A percentile compares a stretch with the other conserved stretches of the same genome.
These are phyloP conservation scores for Montifringilla adamsi DNA, from an alignment of 2,113 vertebrate genomes.

Conservation along the genomic window DNA sequence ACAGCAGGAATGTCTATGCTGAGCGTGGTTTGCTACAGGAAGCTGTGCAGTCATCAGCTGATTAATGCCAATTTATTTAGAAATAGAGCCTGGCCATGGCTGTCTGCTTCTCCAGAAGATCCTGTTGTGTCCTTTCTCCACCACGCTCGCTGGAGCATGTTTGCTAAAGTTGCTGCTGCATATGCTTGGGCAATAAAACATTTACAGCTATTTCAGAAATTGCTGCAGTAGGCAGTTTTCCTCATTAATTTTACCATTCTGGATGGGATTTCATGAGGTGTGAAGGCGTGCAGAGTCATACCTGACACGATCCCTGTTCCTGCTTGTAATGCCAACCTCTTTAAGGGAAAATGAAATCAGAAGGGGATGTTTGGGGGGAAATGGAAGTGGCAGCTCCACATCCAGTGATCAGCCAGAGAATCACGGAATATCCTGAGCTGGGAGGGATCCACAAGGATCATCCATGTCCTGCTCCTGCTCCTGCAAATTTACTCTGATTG, in stretches of 20 bases:
- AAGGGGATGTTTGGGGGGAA: neutral
- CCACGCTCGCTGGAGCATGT: neutral
- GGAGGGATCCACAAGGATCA: neutral
- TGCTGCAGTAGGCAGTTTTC: constrained; percentile 2
- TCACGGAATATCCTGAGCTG: neutral
- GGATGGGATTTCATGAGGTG: constrained; percentile 4
- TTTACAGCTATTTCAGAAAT: constrained; percentile 1
- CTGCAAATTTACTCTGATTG: neutral
- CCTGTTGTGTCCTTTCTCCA: neutral
- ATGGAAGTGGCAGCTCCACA: neutral
- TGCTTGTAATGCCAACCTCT: neutral
- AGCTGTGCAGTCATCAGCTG: neutral
- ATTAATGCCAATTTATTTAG: neutral
- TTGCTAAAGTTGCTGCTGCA: neutral
- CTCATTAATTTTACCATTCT: constrained; percentile 14
- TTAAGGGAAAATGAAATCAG: neutral
- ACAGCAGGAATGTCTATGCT: neutral
- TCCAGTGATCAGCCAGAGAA: neutral
- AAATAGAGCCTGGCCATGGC: neutral
- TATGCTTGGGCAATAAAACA: neutral
- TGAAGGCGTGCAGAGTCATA: neutral
- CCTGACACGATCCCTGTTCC: neutral
- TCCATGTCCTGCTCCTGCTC: neutral
- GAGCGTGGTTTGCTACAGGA: neutral
- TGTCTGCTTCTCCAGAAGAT: neutral